phyloP scores from a whole-genome alignment of 2,888 invertebrate genomes.

The Dynastes grantii region DNA sequence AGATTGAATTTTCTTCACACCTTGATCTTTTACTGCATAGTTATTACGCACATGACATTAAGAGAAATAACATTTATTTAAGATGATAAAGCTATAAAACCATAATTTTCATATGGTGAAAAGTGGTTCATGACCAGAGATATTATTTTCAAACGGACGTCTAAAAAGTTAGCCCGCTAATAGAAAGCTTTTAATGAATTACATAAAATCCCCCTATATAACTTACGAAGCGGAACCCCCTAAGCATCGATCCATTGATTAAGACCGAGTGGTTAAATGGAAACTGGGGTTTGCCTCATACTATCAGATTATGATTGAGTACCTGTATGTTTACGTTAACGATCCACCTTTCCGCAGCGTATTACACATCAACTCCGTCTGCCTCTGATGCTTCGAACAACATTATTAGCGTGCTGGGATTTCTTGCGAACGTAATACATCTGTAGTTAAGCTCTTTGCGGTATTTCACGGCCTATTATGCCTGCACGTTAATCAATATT shows the following conservation, averaged over 20 bases:
- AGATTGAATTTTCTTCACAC: too few relatives aligned
- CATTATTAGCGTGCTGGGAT: constrained; percentile 43
- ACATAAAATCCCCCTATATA: neutral
- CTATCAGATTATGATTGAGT: constrained; percentile 40
- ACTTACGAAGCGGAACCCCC: neutral
- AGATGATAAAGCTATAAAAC: too few relatives aligned
- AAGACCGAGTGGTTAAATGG: constrained; percentile 32
- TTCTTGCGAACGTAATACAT: constrained; percentile 41
- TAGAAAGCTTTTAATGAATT: too few relatives aligned
- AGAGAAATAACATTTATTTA: too few relatives aligned
- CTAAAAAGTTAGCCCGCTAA: too few relatives aligned
- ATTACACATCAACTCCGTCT: constrained; percentile 36
- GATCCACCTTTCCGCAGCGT: constrained; percentile 43
- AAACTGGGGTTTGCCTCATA: constrained; percentile 2
- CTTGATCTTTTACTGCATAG: too few relatives aligned
- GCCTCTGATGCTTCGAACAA: constrained; percentile 36
- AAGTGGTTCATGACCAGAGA: too few relatives aligned
- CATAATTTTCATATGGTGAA: too few relatives aligned
- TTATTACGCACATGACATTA: too few relatives aligned
- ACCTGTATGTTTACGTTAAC: constrained; percentile 46
- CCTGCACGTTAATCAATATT: constrained; percentile 18
- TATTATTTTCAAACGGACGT: too few relatives aligned
- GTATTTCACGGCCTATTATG: constrained; percentile 34
- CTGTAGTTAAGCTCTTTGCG: constrained; percentile 45
- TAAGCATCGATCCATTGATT: constrained; percentile 39